Conservation (phyloP, 2,797 vertebrate species). For the Leucoraja ocellata region DNA sequence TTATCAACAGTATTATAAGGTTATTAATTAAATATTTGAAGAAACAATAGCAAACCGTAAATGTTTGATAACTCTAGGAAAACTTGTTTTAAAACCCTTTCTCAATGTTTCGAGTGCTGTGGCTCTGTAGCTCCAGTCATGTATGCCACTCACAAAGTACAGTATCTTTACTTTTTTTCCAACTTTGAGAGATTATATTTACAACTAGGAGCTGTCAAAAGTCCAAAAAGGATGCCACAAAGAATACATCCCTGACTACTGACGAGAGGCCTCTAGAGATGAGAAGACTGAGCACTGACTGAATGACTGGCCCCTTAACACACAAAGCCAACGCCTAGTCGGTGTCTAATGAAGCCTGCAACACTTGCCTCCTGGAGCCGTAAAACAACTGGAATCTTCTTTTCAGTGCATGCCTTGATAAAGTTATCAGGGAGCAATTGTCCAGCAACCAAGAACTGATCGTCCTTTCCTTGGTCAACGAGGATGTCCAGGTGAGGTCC, state of each 20-base stretch:
- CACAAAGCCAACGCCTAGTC: not conserved
- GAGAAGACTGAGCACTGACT: not conserved
- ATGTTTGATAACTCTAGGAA: not conserved
- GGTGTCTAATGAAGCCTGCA: not conserved
- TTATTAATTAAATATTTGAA: not conserved
- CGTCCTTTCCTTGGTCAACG: conserved; percentile 89
- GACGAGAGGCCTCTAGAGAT: no score
- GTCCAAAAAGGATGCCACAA: not conserved
- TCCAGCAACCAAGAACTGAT: conserved; percentile 82
- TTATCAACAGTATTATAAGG: not conserved
- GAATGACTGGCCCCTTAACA: not conserved
- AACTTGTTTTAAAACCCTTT: not conserved
- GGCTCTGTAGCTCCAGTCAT: not conserved
- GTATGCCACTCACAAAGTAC: not conserved
- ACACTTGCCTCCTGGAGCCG: conserved; percentile 83
- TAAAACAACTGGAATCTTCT: conserved; percentile 82
- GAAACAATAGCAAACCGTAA: not conserved
- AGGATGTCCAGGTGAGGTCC: conserved; percentile 79
- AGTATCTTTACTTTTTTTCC: not conserved
- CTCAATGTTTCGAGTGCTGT: not conserved
- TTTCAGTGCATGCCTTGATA: conserved; percentile 81
- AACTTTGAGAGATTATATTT: not conserved
- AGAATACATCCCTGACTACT: not conserved
- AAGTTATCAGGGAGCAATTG: conserved; percentile 90
- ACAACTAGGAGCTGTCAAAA: not conserved